Base-by-base conservation (phyloP, 1,140 invertebrate species). In the Pseudomyrmex cubaensis region DNA sequence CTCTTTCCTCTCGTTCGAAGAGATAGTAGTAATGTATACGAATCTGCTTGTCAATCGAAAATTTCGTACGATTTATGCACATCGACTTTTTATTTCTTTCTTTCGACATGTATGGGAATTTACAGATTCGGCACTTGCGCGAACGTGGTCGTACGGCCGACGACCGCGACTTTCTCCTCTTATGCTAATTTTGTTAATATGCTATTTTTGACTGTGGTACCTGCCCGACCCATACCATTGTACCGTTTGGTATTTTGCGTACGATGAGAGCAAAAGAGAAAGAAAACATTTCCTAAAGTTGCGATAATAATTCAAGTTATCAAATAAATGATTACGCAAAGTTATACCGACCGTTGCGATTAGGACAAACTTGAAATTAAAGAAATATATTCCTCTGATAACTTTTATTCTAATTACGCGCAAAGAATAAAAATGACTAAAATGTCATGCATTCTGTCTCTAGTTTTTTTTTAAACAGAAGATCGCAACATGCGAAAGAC, bases 111-210 rank as follows among this genome's bases (percentile, higher is more conserved):
- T 54, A 82, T 46, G 72, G 61, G 77, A 77, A 89, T 84, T 86
- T 72, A 73, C 82, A 89, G 82, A 89, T 89, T 89, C 87, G 87
- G 85, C 82, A 83, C 62, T 91, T 83, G 90, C 86, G 87, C 69
- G 85, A 90, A 90, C 84, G 86, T 85, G 88, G 82, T 22, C 77
- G 85, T 83, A 82, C 88, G 90, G 91, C 90, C 92, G 90, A 87
- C 87, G 90, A 93, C 92, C 91, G 91, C 91, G 89, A 93, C 92
- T 93, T 93, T 93, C 92, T 92, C 92, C 86, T 92, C 89, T 92
- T 93, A 93, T 93, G 92, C 89, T 93, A 93, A 93, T 93, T 93
- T 92, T 82, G 91, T 92, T 93, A 93, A 93, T 92, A 92, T 82
- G 90, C 92, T 89, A 93, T 92, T 92, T 92, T 93, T 88, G 88